Base-by-base conservation (phyloP, 2,797 vertebrate species). In the Parotocinclus haroldoi region DNA sequence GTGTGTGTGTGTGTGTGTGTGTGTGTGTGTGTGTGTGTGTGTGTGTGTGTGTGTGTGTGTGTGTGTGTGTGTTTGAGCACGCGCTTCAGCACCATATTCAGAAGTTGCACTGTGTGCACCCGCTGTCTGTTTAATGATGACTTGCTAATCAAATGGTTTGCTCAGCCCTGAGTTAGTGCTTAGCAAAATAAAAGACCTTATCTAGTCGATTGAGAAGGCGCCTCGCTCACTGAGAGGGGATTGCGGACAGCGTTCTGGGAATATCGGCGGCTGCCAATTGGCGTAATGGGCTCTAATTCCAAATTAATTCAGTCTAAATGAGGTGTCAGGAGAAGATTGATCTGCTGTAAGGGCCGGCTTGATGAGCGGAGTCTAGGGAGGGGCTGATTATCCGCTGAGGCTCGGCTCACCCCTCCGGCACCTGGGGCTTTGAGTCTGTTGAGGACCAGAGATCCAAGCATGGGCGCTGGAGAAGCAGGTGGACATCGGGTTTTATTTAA, bases 231-330 rank as follows among this genome's bases (percentile, higher is more conserved):
- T 83, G 86, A 84, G 80, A 51, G 74, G 82, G 84, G 87, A 88
- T 89, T 85, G 84, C 86, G 65, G 83, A 63, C 55, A 18, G 73
- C 76, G 88, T 86, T 79, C 76, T 79, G 89, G 91, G 82, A 87
- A 91, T 93, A 91, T 90, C 91, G 88, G 85, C 82, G 89, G 86
- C 91, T 95, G 94, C 92, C 93, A 94, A 94, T 95, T 93, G 90
- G 92, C 85, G 84, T 94, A 94, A 94, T 89, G 89, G 89, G 83
- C 87, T 83, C 89, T 94, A 95, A 96, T 95, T 94, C 94, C 92
- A 95, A 93, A 95, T 96, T 95, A 95, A 95, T 95, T 94, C 93
- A 94, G 93, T 92, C 92, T 93, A 96, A 96, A 95, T 96, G 92
- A 95, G 94, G 90, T 95, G 94, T 95, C 94, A 95, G 82, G 58